Percentiles rank a stretch among this genome's conserved stretches.
phyloP scores from a whole-genome alignment of 1,140 invertebrate species.

The Cardiocondyla obscurior region DNA sequence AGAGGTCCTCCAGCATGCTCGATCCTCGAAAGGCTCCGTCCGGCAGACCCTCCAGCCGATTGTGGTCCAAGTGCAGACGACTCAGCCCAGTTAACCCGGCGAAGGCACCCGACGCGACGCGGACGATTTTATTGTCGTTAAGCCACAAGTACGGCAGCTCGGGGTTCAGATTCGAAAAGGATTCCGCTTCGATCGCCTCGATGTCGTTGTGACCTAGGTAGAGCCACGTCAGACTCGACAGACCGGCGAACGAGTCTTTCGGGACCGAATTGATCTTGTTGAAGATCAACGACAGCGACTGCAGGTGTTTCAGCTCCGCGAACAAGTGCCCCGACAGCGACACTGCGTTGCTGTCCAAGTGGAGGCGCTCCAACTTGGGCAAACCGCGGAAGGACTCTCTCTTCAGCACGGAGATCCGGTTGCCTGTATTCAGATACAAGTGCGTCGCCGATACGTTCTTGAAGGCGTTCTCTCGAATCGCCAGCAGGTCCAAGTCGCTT shows the following conservation, averaged over 20 bases:
- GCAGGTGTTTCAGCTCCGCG: slow-evolving; percentile 45
- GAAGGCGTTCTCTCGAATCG: slow-evolving; percentile 55
- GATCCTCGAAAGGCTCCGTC: slow-evolving; percentile 29
- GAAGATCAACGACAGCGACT: slow-evolving; percentile 36
- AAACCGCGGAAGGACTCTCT: slow-evolving; percentile 59
- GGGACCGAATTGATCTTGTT: slow-evolving; percentile 61
- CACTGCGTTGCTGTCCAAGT: slow-evolving; percentile 57
- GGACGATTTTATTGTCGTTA: slow-evolving; percentile 58
- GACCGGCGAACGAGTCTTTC: slow-evolving; percentile 49
- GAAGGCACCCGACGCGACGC: slow-evolving; percentile 41
- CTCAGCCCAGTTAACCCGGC: slow-evolving; percentile 15
- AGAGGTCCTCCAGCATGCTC: slow-evolving; percentile 53
- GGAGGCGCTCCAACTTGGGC: slow-evolving; percentile 20
- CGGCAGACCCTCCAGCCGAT: slow-evolving; percentile 25
- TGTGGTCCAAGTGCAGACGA: slow-evolving; percentile 53
- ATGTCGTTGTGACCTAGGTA: slow-evolving; percentile 62
- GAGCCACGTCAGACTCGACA: slow-evolving; percentile 44
- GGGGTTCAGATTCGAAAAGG: slow-evolving; percentile 35
- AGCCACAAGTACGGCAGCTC: slow-evolving; percentile 52
- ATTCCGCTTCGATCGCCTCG: not conserved
- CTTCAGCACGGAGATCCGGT: slow-evolving; percentile 53
- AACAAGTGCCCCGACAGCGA: slow-evolving; percentile 54
- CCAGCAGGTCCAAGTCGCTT: slow-evolving; percentile 44
- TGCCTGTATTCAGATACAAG: slow-evolving; percentile 47
- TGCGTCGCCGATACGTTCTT: slow-evolving; percentile 46